Evolutionary conservation across 2,113 vertebrate genomes (phyloP).

Genomic region (Osmerus eperlanus): DNA sequence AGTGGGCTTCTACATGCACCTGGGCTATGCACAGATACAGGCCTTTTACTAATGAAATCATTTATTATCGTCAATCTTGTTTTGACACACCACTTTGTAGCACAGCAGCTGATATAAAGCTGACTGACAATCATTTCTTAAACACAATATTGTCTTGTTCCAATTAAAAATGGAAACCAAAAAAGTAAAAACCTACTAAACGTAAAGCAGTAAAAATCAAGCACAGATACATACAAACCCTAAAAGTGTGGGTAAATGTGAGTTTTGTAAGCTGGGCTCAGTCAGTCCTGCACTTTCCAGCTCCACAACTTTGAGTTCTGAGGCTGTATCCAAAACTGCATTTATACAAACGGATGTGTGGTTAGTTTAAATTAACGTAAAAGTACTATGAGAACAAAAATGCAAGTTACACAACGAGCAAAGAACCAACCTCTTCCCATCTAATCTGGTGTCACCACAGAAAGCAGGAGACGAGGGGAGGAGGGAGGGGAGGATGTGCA

Average conservation of each 20-base stretch:
- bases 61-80: conserved; percentile 73
- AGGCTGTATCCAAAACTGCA: conserved; percentile 62
- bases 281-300: conserved; percentile 46
- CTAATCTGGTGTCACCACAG: conserved; percentile 55
- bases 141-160: conserved; percentile 75
- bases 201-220: conserved; percentile 87
- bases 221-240: conserved; percentile 80
- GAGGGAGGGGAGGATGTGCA: conserved; percentile 18
- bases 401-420: conserved; percentile 88
- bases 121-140: conserved; percentile 77
- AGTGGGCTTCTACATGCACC: conserved; percentile 76
- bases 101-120: conserved; percentile 86
- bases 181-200: conserved; percentile 79
- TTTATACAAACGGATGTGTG: conserved; percentile 53
- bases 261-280: conserved; percentile 33
- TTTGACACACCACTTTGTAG: conserved; percentile 80
- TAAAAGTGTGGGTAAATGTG: conserved; percentile 72
- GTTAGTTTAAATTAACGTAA: conserved; percentile 90
- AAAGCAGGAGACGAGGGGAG: not conserved
- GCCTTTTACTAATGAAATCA: conserved; percentile 47
- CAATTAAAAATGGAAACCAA: conserved; percentile 80
- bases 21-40: conserved; percentile 77
- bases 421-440: conserved; percentile 76
- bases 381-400: conserved; percentile 88
- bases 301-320: conserved; percentile 58